Conservation (phyloP, 2,113 vertebrate genomes). For the Sylvilagus bachmani region DNA sequence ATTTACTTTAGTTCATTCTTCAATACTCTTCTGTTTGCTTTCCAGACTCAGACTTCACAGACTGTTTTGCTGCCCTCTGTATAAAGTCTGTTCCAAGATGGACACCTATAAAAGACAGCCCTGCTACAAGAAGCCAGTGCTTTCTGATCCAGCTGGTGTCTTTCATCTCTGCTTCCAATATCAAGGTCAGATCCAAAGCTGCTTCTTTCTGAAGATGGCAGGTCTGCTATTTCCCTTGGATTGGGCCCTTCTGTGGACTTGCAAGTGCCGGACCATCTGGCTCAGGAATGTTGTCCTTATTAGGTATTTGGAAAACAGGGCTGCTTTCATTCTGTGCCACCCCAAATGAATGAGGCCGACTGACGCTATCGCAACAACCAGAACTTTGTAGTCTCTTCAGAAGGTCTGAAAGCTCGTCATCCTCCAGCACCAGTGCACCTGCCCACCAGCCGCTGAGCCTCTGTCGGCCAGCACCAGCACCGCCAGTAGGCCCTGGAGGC, state of each 20-base stretch:
- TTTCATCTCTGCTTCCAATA: constrained; percentile 89
- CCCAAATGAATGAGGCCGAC: constrained; percentile 94
- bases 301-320: constrained; percentile 88
- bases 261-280: constrained; percentile 88
- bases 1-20: constrained; percentile 79
- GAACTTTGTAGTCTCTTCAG: constrained; percentile 93
- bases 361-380: constrained; percentile 93
- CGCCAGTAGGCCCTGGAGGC: too few species aligned
- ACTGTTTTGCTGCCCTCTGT: constrained; percentile 90
- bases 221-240: constrained; percentile 84
- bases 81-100: constrained; percentile 93
- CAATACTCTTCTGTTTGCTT: constrained; percentile 70
- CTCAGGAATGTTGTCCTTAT: constrained; percentile 85
- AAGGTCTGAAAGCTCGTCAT: constrained; percentile 91
- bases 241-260: constrained; percentile 71
- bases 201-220: constrained; percentile 65
- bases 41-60: constrained; percentile 84
- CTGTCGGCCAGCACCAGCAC: too few species aligned
- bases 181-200: constrained; percentile 65
- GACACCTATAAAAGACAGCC: constrained; percentile 89
- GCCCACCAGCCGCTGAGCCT: too few species aligned
- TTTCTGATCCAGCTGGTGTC: constrained; percentile 91
- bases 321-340: constrained; percentile 92
- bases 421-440: constrained; percentile 82
- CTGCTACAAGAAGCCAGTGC: constrained; percentile 93